phyloP scores from a whole-genome alignment of 1,140 invertebrate species.

The Colletes latitarsis region DNA sequence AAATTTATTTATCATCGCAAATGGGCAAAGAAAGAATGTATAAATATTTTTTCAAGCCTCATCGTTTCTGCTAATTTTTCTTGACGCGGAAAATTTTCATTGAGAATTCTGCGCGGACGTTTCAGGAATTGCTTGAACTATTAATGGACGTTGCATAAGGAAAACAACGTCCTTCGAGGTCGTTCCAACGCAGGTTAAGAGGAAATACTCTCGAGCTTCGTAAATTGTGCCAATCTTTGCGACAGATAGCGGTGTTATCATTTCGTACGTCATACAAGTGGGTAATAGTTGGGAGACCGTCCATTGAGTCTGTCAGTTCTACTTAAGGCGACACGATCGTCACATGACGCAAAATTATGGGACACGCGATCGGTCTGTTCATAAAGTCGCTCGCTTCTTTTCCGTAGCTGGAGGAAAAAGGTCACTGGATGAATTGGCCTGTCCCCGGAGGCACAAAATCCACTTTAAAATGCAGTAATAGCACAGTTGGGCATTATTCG shows the following conservation, averaged over 20 bases:
- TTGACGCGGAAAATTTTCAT: too few relatives aligned
- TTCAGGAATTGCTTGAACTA: too few relatives aligned
- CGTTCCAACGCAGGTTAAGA: not conserved
- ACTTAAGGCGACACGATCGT: conserved; percentile 39
- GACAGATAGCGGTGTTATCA: conserved; percentile 38
- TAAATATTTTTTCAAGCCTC: too few relatives aligned
- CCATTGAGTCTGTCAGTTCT: conserved; percentile 44
- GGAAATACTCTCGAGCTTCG: conserved; percentile 7
- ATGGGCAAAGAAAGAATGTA: too few relatives aligned
- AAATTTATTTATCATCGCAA: too few relatives aligned
- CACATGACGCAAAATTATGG: conserved; percentile 29
- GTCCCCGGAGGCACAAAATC: too few relatives aligned
- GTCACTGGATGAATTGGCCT: too few relatives aligned
- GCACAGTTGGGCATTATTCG: too few relatives aligned
- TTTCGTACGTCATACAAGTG: conserved; percentile 43
- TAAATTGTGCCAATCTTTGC: conserved; percentile 43
- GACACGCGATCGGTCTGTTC: conserved; percentile 11
- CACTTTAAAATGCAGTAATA: too few relatives aligned
- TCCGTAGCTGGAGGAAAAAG: not conserved
- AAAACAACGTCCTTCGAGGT: conserved; percentile 31
- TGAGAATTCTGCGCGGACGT: too few relatives aligned
- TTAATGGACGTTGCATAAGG: not conserved
- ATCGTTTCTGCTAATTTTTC: too few relatives aligned
- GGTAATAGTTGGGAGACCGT: conserved; percentile 28
- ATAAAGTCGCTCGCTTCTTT: not conserved